These are phyloP conservation scores for Rutilus rutilus DNA, from an alignment of 2,113 vertebrate genomes.

Conservation along the genomic window DNA sequence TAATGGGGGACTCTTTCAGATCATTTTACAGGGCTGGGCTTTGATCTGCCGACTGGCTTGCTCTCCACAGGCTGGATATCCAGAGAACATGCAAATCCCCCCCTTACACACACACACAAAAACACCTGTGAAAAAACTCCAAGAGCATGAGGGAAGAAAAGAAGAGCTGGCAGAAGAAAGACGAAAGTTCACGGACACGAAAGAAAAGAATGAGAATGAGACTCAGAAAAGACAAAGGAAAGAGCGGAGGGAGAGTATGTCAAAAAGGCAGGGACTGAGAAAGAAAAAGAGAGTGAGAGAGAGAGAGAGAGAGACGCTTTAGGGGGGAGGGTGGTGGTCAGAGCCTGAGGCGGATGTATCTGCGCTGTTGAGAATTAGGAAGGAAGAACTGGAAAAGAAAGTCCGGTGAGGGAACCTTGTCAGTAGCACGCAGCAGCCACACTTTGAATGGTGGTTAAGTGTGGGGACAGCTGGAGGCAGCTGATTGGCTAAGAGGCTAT, in stretches of 20 bases:
- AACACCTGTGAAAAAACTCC: constrained; percentile 79
- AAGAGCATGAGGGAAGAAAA: constrained; percentile 66
- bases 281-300: constrained; percentile 66
- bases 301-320: constrained; percentile 41
- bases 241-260: constrained; percentile 55
- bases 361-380: constrained; percentile 72
- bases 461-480: constrained; percentile 84
- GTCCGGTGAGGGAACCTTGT: constrained; percentile 73
- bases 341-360: constrained; percentile 72
- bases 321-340: constrained; percentile 63
- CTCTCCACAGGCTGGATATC: constrained; percentile 76
- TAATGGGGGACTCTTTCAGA: constrained; percentile 87
- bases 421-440: constrained; percentile 70
- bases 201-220: constrained; percentile 67
- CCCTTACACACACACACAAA: constrained; percentile 63
- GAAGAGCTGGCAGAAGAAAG: constrained; percentile 49
- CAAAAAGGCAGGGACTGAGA: constrained; percentile 69
- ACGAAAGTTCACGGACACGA: constrained; percentile 70
- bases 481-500: constrained; percentile 81
- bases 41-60: constrained; percentile 89
- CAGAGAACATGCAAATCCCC: constrained; percentile 78
- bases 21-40: constrained; percentile 84
- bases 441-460: constrained; percentile 80
- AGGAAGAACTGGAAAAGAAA: constrained; percentile 77
- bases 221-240: constrained; percentile 51